Base-by-base conservation (phyloP, 2,797 vertebrate genomes). In the Labroides dimidiatus region DNA sequence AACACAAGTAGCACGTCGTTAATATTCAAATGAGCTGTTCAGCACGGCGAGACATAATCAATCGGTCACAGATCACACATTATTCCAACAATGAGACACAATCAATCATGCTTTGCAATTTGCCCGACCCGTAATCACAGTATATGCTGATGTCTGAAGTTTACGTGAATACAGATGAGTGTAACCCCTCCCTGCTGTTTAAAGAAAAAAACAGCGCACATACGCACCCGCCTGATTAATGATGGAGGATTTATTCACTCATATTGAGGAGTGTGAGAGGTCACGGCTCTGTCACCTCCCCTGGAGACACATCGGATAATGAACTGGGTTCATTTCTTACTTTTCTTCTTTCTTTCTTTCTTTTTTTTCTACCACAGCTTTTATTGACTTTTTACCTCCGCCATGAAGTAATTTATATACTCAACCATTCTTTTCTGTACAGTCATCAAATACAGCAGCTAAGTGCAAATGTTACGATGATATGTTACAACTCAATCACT, bases 161-260 rank as follows among this genome's bases (percentile, higher is more conserved):
- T 90, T 84, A 81, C 73, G 81, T 81, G 84, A 92, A 91, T 91
- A 84, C 80, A 84, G 85, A 89, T 92, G 80, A 81, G 76, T n/a
- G 3, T 16, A 7, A 13, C 10, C 49, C 71, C 49, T 8, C 39
- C 59, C 36, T 27, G 10, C 9, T 52, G 16, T 33, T 52, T 19
- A 15, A 16, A 9, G 17, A 16, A 47, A 47, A 59, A 21, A 55
- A 58, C 48, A 30, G 8, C 58, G 21, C 51, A 56, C 60, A 37
- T 12, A 59, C 61, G 61, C 53, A 43, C 54, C 23, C 54, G 49
- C 60, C 64, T 86, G 72, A 91, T 91, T 90, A 91, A 89, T 86
- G 82, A 81, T 66, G 58, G 71, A 70, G 4, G 69, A 48, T 67
- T 73, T 58, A 60, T 70, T 71, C 52, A 33, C 47, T 56, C 64